Evolutionary conservation across 2,888 invertebrate genomes (phyloP).

Genomic region (Morpho deidamia): DNA sequence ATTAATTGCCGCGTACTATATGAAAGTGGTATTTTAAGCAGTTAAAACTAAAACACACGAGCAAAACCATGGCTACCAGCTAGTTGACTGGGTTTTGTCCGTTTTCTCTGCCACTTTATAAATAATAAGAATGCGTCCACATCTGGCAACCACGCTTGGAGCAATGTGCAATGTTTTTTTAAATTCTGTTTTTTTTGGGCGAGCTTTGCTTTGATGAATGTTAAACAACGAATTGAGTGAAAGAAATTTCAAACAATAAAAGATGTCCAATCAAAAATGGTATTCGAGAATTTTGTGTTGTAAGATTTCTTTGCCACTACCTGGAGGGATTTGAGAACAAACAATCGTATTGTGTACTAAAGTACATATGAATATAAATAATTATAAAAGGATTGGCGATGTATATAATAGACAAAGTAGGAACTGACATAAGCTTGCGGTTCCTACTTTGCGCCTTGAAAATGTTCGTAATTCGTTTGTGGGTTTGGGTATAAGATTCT

Average conservation of each 20-base stretch:
- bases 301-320: not conserved
- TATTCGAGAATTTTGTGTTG: not conserved
- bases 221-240: not conserved
- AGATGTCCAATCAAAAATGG: not conserved
- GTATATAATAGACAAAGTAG: too few relatives aligned
- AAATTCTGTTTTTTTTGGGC: conserved; percentile 5
- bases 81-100: too few relatives aligned
- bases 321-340: not conserved
- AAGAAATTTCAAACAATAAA: conserved; percentile 1
- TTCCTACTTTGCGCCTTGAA: too few relatives aligned
- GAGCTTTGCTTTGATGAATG: conserved; percentile 8
- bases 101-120: conserved; percentile 7
- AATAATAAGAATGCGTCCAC: conserved; percentile 24
- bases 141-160: conserved; percentile 31
- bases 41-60: too few relatives aligned
- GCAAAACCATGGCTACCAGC: too few relatives aligned
- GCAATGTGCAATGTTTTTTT: conserved; percentile 19
- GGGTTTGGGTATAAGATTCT: too few relatives aligned
- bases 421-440: too few relatives aligned
- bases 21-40: too few relatives aligned
- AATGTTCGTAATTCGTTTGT: too few relatives aligned
- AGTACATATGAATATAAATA: too few relatives aligned
- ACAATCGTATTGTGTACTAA: not conserved
- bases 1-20: too few relatives aligned
- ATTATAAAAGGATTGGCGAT: too few relatives aligned